Percentiles rank a stretch among this genome's conserved stretches.
phyloP scores from a whole-genome alignment of 2,797 vertebrate species.

The Poecilia wingei region DNA sequence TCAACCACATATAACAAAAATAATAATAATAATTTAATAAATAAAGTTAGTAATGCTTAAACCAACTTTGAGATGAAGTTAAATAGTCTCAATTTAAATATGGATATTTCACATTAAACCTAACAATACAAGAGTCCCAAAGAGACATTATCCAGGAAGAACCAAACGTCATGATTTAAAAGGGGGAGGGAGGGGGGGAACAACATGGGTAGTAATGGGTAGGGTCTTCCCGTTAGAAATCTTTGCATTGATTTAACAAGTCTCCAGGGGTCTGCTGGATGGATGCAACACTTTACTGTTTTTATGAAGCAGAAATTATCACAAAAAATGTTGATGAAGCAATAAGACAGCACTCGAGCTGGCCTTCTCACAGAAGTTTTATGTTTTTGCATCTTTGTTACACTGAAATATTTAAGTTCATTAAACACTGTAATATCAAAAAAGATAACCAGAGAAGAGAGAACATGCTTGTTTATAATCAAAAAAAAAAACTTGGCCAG shows the following conservation, averaged over 20 bases:
- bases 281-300: background rate
- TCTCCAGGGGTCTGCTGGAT: background rate
- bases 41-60: background rate
- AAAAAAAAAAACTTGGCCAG: background rate
- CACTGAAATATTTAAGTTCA: background rate
- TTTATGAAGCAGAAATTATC: background rate
- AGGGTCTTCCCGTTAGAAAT: background rate
- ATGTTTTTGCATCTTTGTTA: background rate
- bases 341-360: background rate
- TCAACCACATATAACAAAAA: background rate
- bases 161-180: background rate
- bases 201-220: background rate
- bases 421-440: background rate
- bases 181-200: too few relatives aligned
- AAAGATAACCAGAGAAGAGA: background rate
- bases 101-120: background rate
- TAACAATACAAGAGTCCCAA: background rate
- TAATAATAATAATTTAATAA: too few relatives aligned
- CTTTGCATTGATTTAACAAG: background rate
- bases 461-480: background rate
- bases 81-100: background rate
- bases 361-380: background rate
- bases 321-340: background rate
- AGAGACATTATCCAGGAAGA: background rate
- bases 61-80: background rate